These are phyloP conservation scores for Crotalus helleri DNA, from an alignment of 2,113 vertebrate genomes.

Conservation along the genomic window DNA sequence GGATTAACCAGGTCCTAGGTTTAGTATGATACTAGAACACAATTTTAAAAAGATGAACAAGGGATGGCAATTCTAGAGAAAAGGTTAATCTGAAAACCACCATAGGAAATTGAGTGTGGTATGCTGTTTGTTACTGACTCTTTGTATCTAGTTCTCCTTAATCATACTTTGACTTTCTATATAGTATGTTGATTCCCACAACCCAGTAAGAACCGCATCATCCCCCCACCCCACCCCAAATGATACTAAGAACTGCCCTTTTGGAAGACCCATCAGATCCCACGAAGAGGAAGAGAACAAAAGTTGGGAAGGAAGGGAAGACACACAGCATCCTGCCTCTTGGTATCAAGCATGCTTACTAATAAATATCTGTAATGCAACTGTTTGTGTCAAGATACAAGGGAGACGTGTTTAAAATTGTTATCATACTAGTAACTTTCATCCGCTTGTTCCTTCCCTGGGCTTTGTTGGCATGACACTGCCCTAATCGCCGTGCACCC, in stretches of 20 bases:
- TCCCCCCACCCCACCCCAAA: background rate
- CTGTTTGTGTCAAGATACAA: background rate
- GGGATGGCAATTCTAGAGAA: background rate
- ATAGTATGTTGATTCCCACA: background rate
- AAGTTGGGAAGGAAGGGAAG: slow-evolving; percentile 6
- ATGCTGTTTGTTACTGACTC: background rate
- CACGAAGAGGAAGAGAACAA: slow-evolving; percentile 43
- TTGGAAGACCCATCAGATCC: slow-evolving; percentile 51
- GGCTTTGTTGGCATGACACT: background rate
- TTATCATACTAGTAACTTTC: slow-evolving; percentile 17
- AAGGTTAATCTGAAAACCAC: background rate
- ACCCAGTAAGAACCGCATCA: background rate
- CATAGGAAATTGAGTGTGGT: background rate
- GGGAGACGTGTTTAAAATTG: background rate
- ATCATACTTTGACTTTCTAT: background rate
- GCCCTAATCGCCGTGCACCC: background rate
- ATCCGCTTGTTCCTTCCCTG: slow-evolving; percentile 12
- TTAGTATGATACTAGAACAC: background rate
- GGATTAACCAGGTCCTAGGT: background rate
- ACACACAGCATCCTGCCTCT: background rate
- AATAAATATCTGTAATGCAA: background rate
- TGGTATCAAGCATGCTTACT: slow-evolving; percentile 57
- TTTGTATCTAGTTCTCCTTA: background rate
- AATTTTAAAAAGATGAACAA: background rate
- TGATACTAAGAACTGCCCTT: slow-evolving; percentile 32